These are phyloP conservation scores for Puffinus mauretanicus DNA, from an alignment of 2,113 vertebrate genomes.

Conservation along the genomic window DNA sequence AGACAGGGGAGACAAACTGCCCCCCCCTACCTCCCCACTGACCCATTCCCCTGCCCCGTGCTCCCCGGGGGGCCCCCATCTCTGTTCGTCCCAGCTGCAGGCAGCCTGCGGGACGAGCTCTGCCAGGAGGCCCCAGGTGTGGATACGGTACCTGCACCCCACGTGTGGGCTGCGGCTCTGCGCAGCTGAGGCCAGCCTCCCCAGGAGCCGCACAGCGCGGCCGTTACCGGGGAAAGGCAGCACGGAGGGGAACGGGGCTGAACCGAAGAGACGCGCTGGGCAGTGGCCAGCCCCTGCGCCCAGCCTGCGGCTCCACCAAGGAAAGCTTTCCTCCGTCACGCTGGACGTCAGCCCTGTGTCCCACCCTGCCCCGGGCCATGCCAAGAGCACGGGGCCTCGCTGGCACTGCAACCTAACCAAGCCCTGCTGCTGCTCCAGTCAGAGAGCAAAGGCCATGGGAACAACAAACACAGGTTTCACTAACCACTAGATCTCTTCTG, in stretches of 20 bases:
- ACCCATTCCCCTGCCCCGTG: fast-evolving
- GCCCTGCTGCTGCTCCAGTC: not conserved
- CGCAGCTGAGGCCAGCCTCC: not conserved
- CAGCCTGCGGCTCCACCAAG: not conserved
- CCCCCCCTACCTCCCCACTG: fast-evolving
- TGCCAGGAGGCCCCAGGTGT: not conserved
- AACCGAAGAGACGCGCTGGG: not conserved
- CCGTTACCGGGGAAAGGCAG: fast-evolving
- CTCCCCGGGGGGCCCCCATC: not conserved
- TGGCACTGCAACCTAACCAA: not conserved
- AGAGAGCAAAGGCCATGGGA: not conserved
- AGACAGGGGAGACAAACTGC: not conserved
- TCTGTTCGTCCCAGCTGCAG: not conserved
- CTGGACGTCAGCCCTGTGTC: fast-evolving
- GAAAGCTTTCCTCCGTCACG: fast-evolving
- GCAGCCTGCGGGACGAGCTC: not conserved
- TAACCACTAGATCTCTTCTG: not conserved
- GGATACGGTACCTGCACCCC: not conserved
- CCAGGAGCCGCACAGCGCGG: not conserved
- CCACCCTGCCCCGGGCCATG: not conserved
- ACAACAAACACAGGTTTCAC: not conserved
- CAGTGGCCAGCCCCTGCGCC: not conserved
- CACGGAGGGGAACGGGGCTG: not conserved
- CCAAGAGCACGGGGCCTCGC: not conserved
- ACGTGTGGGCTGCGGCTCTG: not conserved